These are phyloP conservation scores for Hypotaenidia okinawae DNA, from an alignment of 2,797 vertebrate species.

Conservation along the genomic window DNA sequence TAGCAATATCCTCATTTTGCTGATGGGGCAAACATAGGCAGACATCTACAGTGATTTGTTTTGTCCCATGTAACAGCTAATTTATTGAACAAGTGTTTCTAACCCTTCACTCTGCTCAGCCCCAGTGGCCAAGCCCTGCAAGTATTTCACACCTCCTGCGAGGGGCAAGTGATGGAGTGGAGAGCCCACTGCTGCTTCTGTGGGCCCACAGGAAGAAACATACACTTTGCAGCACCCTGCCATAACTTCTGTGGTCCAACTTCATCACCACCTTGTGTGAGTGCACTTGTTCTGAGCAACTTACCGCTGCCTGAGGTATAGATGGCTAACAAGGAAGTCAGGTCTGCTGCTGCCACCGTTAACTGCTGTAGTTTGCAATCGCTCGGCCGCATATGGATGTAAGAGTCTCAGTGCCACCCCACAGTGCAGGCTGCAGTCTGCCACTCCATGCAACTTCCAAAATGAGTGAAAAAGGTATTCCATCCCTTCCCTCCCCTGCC, in stretches of 20 bases:
- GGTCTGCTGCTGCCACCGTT: neutral
- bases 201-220: rapidly evolving
- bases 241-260: neutral
- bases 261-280: neutral
- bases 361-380: neutral
- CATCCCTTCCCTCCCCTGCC: too few relatives aligned
- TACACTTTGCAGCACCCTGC: neutral
- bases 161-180: rapidly evolving
- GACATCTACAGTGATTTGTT: neutral
- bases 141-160: neutral
- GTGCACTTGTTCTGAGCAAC: neutral
- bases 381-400: rapidly evolving
- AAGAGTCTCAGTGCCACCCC: neutral
- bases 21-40: neutral
- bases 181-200: neutral
- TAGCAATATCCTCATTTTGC: neutral
- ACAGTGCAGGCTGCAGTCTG: rapidly evolving
- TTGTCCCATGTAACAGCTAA: neutral
- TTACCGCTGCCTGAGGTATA: neutral
- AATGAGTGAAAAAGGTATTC: neutral
- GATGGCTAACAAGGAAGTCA: neutral
- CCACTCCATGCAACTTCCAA: neutral
- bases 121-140: neutral
- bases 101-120: neutral
- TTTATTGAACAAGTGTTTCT: neutral